Evolutionary conservation across 2,888 invertebrate genomes (phyloP).

Genomic region (Cephus pygmeus): DNA sequence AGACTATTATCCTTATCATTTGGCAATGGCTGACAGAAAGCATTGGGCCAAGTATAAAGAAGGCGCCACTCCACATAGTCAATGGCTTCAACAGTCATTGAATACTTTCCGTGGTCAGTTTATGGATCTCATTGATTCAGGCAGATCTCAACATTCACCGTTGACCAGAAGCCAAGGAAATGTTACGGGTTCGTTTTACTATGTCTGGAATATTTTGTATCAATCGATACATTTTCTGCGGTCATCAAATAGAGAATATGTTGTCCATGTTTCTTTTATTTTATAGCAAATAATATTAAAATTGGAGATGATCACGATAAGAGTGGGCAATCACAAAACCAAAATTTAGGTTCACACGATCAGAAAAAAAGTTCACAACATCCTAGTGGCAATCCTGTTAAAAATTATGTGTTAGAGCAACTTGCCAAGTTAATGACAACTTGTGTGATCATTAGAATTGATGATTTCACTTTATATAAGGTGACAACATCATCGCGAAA

Average conservation of each 20-base stretch:
- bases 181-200: conserved; percentile 36
- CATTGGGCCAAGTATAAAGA: conserved; percentile 90
- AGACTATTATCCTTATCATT: conserved; percentile 97
- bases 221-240: background rate
- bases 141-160: conserved; percentile 68
- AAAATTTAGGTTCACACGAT: conserved; percentile 39
- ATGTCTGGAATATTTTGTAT: background rate
- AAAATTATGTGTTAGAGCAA: conserved; percentile 77
- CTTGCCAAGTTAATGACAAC: conserved; percentile 91
- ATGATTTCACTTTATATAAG: conserved; percentile 90
- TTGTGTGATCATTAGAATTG: conserved; percentile 88
- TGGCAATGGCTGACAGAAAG: conserved; percentile 86
- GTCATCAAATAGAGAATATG: background rate
- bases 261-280: conserved; percentile 10
- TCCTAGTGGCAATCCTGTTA: conserved; percentile 69
- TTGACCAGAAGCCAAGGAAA: conserved; percentile 63
- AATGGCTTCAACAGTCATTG: conserved; percentile 90
- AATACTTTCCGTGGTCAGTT: conserved; percentile 81
- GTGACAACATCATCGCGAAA: conserved; percentile 83
- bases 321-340: conserved; percentile 41
- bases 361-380: conserved; percentile 52
- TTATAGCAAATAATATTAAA: conserved; percentile 34
- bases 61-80: conserved; percentile 80
- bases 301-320: conserved; percentile 50
- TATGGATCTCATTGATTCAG: conserved; percentile 79